Evolutionary conservation across 2,113 vertebrate species (phyloP).

Genomic region (Alces alces): DNA sequence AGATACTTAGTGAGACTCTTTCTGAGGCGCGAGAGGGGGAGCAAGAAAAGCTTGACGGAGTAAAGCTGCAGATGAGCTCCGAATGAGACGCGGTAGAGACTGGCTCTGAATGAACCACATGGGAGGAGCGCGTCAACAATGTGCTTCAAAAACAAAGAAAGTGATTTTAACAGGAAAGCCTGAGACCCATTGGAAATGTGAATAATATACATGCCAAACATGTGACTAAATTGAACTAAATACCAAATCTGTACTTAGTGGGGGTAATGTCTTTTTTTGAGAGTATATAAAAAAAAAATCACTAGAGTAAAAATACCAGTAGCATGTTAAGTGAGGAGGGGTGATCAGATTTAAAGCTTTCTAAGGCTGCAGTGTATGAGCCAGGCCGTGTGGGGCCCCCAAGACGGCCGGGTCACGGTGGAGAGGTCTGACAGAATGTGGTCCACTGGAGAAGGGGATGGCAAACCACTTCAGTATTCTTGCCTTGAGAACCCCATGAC

Average conservation of each 20-base stretch:
- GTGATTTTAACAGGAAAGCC: neutral
- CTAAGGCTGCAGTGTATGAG: neutral
- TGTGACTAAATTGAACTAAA: neutral
- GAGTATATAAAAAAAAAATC: neutral
- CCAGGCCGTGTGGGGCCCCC: fast-evolving
- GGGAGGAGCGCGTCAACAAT: neutral
- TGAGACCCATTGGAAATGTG: neutral
- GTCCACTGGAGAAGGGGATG: no score
- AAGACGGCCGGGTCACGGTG: fast-evolving
- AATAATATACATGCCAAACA: neutral
- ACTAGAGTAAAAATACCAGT: neutral
- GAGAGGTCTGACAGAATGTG: neutral
- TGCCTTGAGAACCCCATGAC: no score
- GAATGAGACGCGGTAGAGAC: neutral
- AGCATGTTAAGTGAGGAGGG: neutral
- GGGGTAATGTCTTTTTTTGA: neutral
- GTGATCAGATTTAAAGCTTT: neutral
- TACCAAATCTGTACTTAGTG: neutral
- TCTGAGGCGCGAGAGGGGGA: neutral
- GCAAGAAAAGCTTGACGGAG: neutral
- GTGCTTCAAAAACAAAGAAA: neutral
- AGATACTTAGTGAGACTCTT: neutral
- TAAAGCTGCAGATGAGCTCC: neutral
- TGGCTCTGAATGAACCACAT: neutral
- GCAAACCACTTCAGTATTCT: no score